Percentiles rank a stretch among this genome's conserved stretches.
These are phyloP conservation scores for Drosophila sordidula DNA, from an alignment of 2,888 invertebrate species.

Conservation along the genomic window DNA sequence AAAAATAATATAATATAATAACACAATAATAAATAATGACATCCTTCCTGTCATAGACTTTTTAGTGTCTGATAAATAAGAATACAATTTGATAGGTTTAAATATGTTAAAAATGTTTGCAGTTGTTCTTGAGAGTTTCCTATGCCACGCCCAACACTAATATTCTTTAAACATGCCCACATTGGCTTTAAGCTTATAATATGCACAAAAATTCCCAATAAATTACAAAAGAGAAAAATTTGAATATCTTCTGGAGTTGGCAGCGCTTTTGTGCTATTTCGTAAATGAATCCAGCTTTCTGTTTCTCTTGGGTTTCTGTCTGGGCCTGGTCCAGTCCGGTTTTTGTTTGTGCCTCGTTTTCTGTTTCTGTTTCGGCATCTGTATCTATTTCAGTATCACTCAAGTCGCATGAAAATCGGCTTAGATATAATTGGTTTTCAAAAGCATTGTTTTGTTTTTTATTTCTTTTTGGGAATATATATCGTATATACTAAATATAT, in stretches of 20 bases:
- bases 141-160: neutral
- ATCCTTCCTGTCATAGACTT: too few species aligned
- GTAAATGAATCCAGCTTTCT: slow-evolving; percentile 50
- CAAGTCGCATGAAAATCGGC: slow-evolving; percentile 54
- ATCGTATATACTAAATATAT: neutral
- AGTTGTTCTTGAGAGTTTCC: neutral
- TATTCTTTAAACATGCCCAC: too few species aligned
- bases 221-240: slow-evolving; percentile 6
- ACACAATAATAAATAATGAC: too few species aligned
- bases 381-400: slow-evolving; percentile 28
- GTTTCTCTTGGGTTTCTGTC: slow-evolving; percentile 33
- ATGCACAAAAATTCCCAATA: neutral
- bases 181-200: too few species aligned
- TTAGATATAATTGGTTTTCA: slow-evolving; percentile 50
- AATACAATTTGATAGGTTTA: too few species aligned
- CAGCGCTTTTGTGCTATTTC: slow-evolving; percentile 19
- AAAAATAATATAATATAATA: too few species aligned
- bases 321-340: slow-evolving; percentile 32
- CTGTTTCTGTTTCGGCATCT: slow-evolving; percentile 15
- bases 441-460: slow-evolving; percentile 17
- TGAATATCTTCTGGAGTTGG: slow-evolving; percentile 33
- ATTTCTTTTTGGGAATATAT: slow-evolving; percentile 7
- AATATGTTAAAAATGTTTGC: too few species aligned
- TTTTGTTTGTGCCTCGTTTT: slow-evolving; percentile 16
- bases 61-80: too few species aligned